Evolutionary conservation across 1,140 invertebrate genomes (phyloP).

Genomic region (Sarcophaga bullata): DNA sequence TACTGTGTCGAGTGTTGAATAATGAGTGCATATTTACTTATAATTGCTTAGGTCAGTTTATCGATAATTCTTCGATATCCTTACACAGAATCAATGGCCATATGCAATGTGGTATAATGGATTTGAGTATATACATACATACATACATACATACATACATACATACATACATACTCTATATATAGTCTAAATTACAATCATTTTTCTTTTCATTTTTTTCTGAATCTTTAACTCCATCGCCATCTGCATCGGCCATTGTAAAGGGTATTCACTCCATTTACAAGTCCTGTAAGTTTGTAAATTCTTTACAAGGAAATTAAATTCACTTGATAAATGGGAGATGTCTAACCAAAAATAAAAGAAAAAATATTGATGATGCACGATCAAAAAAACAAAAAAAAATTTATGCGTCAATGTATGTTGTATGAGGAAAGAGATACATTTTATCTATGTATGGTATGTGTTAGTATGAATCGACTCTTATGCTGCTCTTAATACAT

Average conservation of each 20-base stretch:
- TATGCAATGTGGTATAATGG: too few species aligned
- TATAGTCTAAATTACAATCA: too few species aligned
- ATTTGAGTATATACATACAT: too few species aligned
- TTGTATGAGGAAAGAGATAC: slow-evolving; percentile 19
- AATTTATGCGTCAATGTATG: slow-evolving; percentile 37
- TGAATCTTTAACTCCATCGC: too few species aligned
- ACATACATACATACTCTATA: too few species aligned
- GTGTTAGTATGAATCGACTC: slow-evolving; percentile 3
- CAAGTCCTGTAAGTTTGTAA: too few species aligned
- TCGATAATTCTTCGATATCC: not conserved
- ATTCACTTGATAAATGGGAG: slow-evolving; percentile 32
- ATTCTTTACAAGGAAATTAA: not conserved
- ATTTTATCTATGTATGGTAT: not conserved
- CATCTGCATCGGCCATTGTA: too few species aligned
- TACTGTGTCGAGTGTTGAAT: not conserved
- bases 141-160: too few species aligned
- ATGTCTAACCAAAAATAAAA: not conserved
- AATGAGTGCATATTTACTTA: slow-evolving; percentile 3
- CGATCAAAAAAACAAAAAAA: not conserved
- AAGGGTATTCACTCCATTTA: too few species aligned
- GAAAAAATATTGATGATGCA: slow-evolving; percentile 25
- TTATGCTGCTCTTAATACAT: not conserved
- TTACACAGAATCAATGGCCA: not conserved
- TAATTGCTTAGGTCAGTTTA: slow-evolving; percentile 24
- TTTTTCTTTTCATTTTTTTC: too few species aligned